Base-by-base conservation (phyloP, 2,797 vertebrate species). In the Hapalemur alaotrensis region DNA sequence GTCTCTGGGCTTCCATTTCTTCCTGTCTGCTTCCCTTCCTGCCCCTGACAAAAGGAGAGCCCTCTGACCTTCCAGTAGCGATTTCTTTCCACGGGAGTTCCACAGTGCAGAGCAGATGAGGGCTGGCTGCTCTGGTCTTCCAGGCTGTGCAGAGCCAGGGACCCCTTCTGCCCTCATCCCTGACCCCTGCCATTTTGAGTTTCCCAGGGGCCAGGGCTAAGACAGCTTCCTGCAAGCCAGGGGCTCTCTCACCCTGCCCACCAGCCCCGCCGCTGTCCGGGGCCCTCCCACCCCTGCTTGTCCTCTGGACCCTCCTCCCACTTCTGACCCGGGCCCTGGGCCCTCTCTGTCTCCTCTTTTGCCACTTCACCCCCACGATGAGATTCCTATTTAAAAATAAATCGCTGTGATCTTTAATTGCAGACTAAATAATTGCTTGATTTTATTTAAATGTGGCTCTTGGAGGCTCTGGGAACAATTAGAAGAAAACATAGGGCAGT, bases 381-480 rank as follows among this genome's bases (percentile, higher is more conserved):
- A 96, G 93, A 93, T 98, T 96, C 92, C 46, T 98, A 95, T 95
- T 98, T 98, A 98, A 98, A 98, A 98, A 98, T 98, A 98, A 98
- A 98, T 98, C 79, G 0, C 98, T 96, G 96, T 25, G 2, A 15
- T 98, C 98, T 98, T 98, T 98, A 98, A 99, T 98, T 98, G 98
- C 97, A 94, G 97, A 98, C 98, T 98, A 98, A 99, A 98, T 98
- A 98, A 98, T 98, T 98, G 98, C 98, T 98, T 98, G 98, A 97
- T 98, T 98, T 98, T 98, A 98, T 98, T 98, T 98, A 98, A 98
- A 97, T 97, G 96, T 97, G 98, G 96, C 97, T 98, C 97, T 98
- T 97, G 89, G 96, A 98, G 98, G 97, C 97, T 98, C 80, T 95
- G 97, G 98, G 98, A 98, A 98, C 98, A 98, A 98, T 98, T 98